phyloP scores from a whole-genome alignment of 1,140 invertebrate genomes.

The Pomacea maculata region DNA sequence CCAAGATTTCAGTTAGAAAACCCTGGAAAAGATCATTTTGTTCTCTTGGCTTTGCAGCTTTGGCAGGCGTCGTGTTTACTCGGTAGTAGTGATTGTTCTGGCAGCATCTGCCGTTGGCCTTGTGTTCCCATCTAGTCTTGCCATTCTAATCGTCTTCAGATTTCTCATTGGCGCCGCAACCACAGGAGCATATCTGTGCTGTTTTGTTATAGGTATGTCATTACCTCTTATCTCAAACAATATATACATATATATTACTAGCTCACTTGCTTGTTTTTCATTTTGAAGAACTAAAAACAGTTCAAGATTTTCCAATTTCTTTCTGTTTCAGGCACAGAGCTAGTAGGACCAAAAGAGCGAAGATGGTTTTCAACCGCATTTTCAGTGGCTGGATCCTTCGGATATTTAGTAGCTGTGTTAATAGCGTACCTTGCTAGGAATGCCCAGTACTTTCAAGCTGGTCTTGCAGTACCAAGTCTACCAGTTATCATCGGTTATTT shows the following conservation, averaged over 20 bases:
- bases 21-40: neutral
- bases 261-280: neutral
- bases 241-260: neutral
- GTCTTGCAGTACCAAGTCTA: slow-evolving; percentile 77
- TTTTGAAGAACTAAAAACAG: neutral
- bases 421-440: slow-evolving; percentile 74
- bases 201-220: slow-evolving; percentile 71
- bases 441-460: slow-evolving; percentile 79
- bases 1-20: too few species aligned
- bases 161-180: slow-evolving; percentile 70
- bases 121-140: slow-evolving; percentile 37
- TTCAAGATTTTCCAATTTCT: neutral
- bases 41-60: neutral
- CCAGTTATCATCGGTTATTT: slow-evolving; percentile 72
- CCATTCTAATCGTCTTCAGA: slow-evolving; percentile 20
- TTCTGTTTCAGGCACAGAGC: slow-evolving; percentile 5
- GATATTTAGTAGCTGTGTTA: slow-evolving; percentile 71
- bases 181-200: slow-evolving; percentile 76
- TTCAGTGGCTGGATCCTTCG: slow-evolving; percentile 56
- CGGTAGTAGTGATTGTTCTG: slow-evolving; percentile 10
- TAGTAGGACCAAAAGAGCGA: slow-evolving; percentile 3
- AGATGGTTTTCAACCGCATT: neutral
- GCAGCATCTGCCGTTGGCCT: slow-evolving; percentile 28
- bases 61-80: slow-evolving; percentile 14
- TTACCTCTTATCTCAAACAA: neutral